phyloP scores from a whole-genome alignment of 1,140 invertebrate species.

The Meloidogyne hapla region DNA sequence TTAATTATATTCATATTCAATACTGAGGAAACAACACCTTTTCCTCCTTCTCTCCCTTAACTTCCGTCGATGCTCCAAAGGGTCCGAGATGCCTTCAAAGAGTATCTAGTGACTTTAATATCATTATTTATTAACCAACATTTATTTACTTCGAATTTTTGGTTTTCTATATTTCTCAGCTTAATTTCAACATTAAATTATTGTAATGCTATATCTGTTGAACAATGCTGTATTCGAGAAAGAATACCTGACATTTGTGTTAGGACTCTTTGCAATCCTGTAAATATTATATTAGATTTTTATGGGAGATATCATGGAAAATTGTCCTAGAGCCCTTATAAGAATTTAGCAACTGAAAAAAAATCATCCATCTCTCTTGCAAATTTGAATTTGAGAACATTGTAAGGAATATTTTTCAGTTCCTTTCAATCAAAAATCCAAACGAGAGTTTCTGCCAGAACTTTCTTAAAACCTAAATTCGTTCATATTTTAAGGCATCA shows the following conservation, averaged over 20 bases:
- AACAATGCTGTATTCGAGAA: not conserved
- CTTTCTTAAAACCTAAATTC: too few relatives aligned
- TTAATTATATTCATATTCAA: too few relatives aligned
- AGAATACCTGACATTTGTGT: not conserved
- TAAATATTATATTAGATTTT: not conserved
- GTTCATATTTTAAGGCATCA: not conserved
- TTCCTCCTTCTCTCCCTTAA: not conserved
- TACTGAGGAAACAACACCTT: not conserved
- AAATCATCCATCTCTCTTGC: too few relatives aligned
- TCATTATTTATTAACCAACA: not conserved
- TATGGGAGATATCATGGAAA: too few relatives aligned
- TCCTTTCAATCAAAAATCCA: too few relatives aligned
- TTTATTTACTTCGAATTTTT: not conserved
- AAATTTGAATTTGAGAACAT: too few relatives aligned
- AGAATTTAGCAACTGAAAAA: too few relatives aligned
- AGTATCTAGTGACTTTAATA: not conserved
- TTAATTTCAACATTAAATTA: not conserved
- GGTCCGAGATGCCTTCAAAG: not conserved
- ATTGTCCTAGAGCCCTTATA: too few relatives aligned
- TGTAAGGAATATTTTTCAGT: too few relatives aligned
- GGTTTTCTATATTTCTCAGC: too few relatives aligned
- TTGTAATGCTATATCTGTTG: not conserved
- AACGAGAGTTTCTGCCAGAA: too few relatives aligned
- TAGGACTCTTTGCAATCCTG: not conserved
- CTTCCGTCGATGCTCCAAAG: not conserved